Evolutionary conservation across 1,140 invertebrate genomes (phyloP).

Genomic region (Oreohelix idahoensis): DNA sequence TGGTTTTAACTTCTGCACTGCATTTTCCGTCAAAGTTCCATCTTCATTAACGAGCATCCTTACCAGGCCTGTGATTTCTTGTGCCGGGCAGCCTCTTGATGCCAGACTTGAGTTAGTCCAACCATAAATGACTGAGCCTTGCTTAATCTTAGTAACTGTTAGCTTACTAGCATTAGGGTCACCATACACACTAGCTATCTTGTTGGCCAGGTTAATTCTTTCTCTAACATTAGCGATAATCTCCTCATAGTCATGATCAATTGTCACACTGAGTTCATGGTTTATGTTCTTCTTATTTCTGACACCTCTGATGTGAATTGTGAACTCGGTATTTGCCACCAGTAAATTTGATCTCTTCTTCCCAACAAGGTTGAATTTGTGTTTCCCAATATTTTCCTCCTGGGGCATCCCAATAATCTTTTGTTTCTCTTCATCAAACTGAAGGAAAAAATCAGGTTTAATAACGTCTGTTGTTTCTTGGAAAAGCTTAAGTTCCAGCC

Average conservation of each 20-base stretch:
- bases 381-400: slow-evolving; percentile 76
- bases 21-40: slow-evolving; percentile 75
- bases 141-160: slow-evolving; percentile 79
- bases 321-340: slow-evolving; percentile 45
- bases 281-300: slow-evolving; percentile 43
- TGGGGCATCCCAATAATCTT: slow-evolving; percentile 76
- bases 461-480: slow-evolving; percentile 74
- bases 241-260: slow-evolving; percentile 82
- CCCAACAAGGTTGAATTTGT: slow-evolving; percentile 49
- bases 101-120: slow-evolving; percentile 87
- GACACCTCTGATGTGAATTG: slow-evolving; percentile 42
- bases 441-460: slow-evolving; percentile 53
- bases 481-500: slow-evolving; percentile 84
- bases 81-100: slow-evolving; percentile 81
- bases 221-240: slow-evolving; percentile 80
- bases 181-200: slow-evolving; percentile 80
- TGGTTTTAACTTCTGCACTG: slow-evolving; percentile 82
- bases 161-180: slow-evolving; percentile 83
- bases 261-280: slow-evolving; percentile 83
- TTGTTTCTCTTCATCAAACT: slow-evolving; percentile 49
- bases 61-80: slow-evolving; percentile 82
- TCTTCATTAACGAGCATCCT: slow-evolving; percentile 75
- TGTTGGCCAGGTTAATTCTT: slow-evolving; percentile 83
- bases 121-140: slow-evolving; percentile 76
- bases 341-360: slow-evolving; percentile 20